A percentile compares a stretch with the other conserved stretches of the same genome.
Conservation (phyloP, 2,888 invertebrate genomes). For the Horisme vitalbata region DNA sequence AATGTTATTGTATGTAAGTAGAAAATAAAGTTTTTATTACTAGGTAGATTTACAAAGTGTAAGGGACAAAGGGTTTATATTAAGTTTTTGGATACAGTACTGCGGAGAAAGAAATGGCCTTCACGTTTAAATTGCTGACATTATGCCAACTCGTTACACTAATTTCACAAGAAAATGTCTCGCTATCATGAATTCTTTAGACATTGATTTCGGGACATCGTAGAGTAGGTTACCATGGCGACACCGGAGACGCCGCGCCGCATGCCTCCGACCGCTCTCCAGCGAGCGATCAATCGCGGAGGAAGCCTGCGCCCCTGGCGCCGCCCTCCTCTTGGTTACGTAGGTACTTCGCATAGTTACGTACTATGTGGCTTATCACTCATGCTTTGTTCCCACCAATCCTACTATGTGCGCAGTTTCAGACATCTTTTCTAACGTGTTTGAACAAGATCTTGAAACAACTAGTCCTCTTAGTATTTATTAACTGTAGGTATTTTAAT, state of each 20-base stretch:
- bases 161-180: conserved; percentile 19
- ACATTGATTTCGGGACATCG: conserved; percentile 49
- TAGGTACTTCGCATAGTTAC: conserved; percentile 21
- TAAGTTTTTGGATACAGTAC: conserved; percentile 2
- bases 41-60: not conserved
- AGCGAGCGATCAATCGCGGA: conserved; percentile 68
- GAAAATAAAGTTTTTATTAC: not conserved
- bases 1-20: no score
- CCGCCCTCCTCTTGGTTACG: conserved; percentile 28
- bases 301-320: conserved; percentile 48
- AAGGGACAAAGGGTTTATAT: conserved; percentile 4
- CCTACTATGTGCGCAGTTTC: conserved; percentile 7
- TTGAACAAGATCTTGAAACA: conserved; percentile 4
- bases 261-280: conserved; percentile 33
- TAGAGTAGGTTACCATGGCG: conserved; percentile 72
- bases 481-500: no score
- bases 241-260: conserved; percentile 59
- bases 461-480: not conserved
- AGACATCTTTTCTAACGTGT: conserved; percentile 2
- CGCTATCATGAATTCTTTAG: conserved; percentile 13
- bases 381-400: conserved; percentile 1
- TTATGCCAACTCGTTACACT: conserved; percentile 23
- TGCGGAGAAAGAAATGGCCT: conserved; percentile 26
- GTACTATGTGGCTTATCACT: conserved; percentile 17
- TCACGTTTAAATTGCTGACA: conserved; percentile 22